A percentile compares a stretch with the other conserved stretches of the same genome.
These are phyloP conservation scores for Coptodon bakossiorum DNA, from an alignment of 2,113 vertebrate species.

Conservation along the genomic window DNA sequence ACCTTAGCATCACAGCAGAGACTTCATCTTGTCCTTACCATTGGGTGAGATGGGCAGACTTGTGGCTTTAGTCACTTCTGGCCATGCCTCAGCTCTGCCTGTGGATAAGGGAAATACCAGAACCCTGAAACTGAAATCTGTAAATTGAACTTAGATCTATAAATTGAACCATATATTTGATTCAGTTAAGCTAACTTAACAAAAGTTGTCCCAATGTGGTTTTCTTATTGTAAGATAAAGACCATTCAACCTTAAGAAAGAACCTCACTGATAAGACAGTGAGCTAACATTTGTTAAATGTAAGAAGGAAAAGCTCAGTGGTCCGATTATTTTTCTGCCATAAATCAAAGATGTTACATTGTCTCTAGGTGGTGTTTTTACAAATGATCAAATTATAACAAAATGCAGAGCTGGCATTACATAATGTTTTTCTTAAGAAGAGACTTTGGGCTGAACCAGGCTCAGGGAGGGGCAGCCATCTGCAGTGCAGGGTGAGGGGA, in stretches of 20 bases:
- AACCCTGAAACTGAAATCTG: not conserved
- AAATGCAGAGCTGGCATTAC: not conserved
- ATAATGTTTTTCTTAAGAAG: not conserved
- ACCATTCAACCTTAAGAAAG: not conserved
- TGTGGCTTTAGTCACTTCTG: not conserved
- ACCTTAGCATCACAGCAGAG: fast-evolving
- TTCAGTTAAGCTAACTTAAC: not conserved
- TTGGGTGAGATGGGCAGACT: not conserved
- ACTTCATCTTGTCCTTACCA: not conserved
- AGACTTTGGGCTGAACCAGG: not conserved
- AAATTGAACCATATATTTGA: not conserved
- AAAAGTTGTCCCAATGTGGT: fast-evolving
- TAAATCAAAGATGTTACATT: not conserved
- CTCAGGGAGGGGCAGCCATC: not conserved
- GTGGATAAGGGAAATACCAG: not conserved
- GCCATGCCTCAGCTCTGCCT: not conserved
- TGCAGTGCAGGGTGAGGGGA: not conserved
- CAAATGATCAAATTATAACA: not conserved
- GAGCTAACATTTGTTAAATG: fast-evolving
- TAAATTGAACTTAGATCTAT: not conserved
- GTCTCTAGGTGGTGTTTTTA: not conserved
- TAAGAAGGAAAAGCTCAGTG: not conserved
- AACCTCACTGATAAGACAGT: not conserved
- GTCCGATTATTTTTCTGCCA: not conserved
- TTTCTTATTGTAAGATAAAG: not conserved